Conservation (phyloP, 1,140 invertebrate genomes). For the Philaenus spumarius region DNA sequence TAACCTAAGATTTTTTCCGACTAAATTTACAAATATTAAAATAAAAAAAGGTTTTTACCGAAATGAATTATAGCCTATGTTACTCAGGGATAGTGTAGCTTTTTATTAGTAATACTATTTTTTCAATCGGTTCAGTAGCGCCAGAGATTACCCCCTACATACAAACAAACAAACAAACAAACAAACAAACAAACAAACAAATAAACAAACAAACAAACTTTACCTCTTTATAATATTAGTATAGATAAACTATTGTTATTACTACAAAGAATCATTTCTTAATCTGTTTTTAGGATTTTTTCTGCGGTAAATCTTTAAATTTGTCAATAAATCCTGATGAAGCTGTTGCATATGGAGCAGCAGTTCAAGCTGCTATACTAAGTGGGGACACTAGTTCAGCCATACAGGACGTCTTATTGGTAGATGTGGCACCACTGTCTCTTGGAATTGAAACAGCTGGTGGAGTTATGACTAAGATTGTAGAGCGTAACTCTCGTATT, state of each 20-base stretch:
- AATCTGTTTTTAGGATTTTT: slow-evolving; percentile 52
- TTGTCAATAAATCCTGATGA: slow-evolving; percentile 76
- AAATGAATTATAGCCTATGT: no score
- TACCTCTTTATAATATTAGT: no score
- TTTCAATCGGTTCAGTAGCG: background rate
- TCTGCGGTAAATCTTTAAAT: slow-evolving; percentile 55
- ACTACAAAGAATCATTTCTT: background rate
- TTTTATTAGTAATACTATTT: no score
- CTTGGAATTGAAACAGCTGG: slow-evolving; percentile 39
- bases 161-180: no score
- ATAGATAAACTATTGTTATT: background rate
- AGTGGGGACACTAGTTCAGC: slow-evolving; percentile 50
- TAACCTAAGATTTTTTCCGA: no score
- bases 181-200: no score
- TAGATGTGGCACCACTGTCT: slow-evolving; percentile 46
- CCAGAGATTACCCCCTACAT: no score
- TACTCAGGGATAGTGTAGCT: no score
- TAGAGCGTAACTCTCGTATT: slow-evolving; percentile 53
- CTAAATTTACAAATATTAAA: no score
- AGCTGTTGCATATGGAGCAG: slow-evolving; percentile 62
- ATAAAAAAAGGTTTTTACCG: no score
- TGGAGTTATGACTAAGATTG: slow-evolving; percentile 53
- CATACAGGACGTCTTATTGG: slow-evolving; percentile 47
- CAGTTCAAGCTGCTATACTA: slow-evolving; percentile 70
- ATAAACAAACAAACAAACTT: no score